Conservation (phyloP, 1,140 invertebrate genomes). For the Leptopilina clavipes region DNA sequence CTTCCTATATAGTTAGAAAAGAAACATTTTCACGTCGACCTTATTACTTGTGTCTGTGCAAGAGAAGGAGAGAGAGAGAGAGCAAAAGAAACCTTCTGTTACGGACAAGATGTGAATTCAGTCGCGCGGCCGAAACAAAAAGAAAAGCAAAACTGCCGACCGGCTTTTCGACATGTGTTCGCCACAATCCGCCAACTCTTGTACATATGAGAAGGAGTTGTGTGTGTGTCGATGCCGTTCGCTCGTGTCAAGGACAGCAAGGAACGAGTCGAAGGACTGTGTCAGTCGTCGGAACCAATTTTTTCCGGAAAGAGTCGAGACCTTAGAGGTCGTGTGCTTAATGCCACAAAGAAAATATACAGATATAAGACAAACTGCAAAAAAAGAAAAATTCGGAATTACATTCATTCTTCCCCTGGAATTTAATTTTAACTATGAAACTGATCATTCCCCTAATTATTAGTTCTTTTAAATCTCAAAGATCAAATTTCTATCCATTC, state of each 20-base stretch:
- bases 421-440: too few species aligned
- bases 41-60: neutral
- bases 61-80: neutral
- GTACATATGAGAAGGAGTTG: slow-evolving; percentile 55
- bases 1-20: slow-evolving; percentile 40
- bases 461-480: too few species aligned
- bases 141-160: slow-evolving; percentile 56
- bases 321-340: slow-evolving; percentile 48
- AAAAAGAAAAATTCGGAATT: neutral
- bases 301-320: slow-evolving; percentile 54
- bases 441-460: too few species aligned
- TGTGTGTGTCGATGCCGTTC: slow-evolving; percentile 59
- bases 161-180: slow-evolving; percentile 48
- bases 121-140: slow-evolving; percentile 49
- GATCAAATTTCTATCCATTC: too few species aligned
- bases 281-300: slow-evolving; percentile 59
- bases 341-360: slow-evolving; percentile 19
- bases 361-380: neutral
- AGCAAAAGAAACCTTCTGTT: slow-evolving; percentile 31
- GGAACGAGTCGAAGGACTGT: slow-evolving; percentile 65
- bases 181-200: slow-evolving; percentile 41
- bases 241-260: slow-evolving; percentile 68
- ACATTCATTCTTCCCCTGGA: neutral
- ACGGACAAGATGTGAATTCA: slow-evolving; percentile 51
- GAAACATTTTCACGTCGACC: slow-evolving; percentile 16